Evolutionary conservation across 2,113 vertebrate species (phyloP).

Genomic region (Scortum barcoo): DNA sequence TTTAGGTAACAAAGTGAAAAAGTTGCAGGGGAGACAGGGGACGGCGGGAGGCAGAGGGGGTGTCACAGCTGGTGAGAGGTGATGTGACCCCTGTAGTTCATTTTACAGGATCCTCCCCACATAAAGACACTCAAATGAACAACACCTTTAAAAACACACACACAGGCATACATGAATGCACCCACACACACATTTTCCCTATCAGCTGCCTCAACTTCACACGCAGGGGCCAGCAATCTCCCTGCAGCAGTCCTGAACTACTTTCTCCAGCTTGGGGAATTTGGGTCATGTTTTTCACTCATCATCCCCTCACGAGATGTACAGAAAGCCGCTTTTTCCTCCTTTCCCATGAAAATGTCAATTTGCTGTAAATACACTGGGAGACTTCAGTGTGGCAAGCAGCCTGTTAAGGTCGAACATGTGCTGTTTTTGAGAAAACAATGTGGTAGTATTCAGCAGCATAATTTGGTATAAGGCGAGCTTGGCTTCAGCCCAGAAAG

Average conservation of each 20-base stretch:
- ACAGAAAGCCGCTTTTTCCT: slow-evolving; percentile 39
- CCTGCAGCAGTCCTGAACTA: slow-evolving; percentile 39
- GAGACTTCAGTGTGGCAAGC: slow-evolving; percentile 48
- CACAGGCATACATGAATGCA: slow-evolving; percentile 17
- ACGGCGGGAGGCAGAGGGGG: background rate
- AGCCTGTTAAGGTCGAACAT: slow-evolving; percentile 62
- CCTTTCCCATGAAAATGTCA: slow-evolving; percentile 71
- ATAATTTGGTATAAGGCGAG: slow-evolving; percentile 66
- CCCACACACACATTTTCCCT: slow-evolving; percentile 10
- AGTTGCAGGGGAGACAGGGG: background rate
- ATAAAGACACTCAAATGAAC: slow-evolving; percentile 58
- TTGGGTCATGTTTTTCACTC: slow-evolving; percentile 66
- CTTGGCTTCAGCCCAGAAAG: slow-evolving; percentile 70
- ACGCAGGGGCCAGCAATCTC: slow-evolving; percentile 19
- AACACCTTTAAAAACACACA: slow-evolving; percentile 56
- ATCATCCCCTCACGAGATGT: slow-evolving; percentile 47
- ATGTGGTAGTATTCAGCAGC: slow-evolving; percentile 77
- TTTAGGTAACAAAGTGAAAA: slow-evolving; percentile 37
- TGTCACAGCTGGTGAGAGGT: slow-evolving; percentile 53
- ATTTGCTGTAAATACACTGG: slow-evolving; percentile 56
- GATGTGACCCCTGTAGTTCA: slow-evolving; percentile 53
- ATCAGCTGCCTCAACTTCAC: slow-evolving; percentile 12
- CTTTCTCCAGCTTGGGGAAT: slow-evolving; percentile 52
- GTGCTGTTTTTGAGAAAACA: slow-evolving; percentile 78
- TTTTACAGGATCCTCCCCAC: slow-evolving; percentile 43